A percentile compares a stretch with the other conserved stretches of the same genome.
Conservation (phyloP, 2,113 vertebrate genomes). For the Columba janthina region DNA sequence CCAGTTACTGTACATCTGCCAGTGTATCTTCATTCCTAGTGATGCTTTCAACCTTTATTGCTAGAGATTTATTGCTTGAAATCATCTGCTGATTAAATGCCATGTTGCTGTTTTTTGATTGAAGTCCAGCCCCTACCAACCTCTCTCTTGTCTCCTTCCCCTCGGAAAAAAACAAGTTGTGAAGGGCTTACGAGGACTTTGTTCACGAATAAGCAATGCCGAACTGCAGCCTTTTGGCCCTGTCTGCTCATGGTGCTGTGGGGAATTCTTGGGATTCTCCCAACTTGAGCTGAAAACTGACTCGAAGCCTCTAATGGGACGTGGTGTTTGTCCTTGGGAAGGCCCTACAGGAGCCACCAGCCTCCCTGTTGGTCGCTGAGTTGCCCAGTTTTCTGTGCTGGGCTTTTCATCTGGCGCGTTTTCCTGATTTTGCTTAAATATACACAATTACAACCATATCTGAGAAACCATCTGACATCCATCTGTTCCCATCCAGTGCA, state of each 20-base stretch:
- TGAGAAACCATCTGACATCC: not conserved
- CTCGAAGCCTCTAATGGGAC: not conserved
- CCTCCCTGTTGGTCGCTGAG: not conserved
- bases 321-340: accelerated
- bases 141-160: not conserved
- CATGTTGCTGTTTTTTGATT: accelerated
- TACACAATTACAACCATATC: not conserved
- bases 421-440: not conserved
- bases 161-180: too few species aligned
- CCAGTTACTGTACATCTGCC: not conserved
- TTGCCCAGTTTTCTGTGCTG: not conserved
- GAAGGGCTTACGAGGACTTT: accelerated
- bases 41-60: not conserved
- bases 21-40: not conserved
- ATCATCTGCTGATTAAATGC: not conserved
- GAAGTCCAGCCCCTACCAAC: not conserved
- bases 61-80: not conserved
- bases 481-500: not conserved
- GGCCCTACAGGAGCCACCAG: not conserved
- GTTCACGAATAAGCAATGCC: not conserved
- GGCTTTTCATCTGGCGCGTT: not conserved
- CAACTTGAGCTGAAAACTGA: accelerated
- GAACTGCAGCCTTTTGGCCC: not conserved
- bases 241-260: not conserved
- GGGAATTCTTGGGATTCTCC: not conserved